phyloP scores from a whole-genome alignment of 2,888 invertebrate species.

The Caenorhabditis becei region DNA sequence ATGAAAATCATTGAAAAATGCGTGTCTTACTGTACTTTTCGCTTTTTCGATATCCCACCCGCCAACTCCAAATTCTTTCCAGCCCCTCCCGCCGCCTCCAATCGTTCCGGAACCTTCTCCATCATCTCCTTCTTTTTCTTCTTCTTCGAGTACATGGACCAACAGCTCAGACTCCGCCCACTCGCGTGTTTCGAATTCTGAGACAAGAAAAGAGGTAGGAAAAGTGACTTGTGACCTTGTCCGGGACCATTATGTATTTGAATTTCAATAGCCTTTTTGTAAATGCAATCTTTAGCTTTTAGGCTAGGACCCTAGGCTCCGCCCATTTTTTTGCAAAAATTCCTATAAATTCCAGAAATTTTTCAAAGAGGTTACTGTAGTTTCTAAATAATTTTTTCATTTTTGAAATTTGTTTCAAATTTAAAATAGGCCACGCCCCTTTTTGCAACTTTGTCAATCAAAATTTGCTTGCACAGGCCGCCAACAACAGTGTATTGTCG shows the following conservation, averaged over 20 bases:
- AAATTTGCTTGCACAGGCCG: background rate
- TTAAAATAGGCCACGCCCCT: background rate
- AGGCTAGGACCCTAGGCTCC: background rate
- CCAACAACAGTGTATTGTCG: conserved; percentile 6
- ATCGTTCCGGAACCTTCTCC: background rate
- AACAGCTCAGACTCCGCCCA: conserved; percentile 47
- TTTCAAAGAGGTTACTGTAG: too few relatives aligned
- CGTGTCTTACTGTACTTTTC: too few relatives aligned
- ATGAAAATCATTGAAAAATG: background rate
- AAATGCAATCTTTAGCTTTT: background rate
- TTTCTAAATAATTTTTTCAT: background rate
- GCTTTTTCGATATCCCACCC: too few relatives aligned
- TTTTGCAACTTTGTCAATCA: background rate
- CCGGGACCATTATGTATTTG: conserved; percentile 34
- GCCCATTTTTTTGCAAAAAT: background rate
- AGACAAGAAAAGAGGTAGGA: conserved; percentile 34
- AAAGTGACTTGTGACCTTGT: conserved; percentile 20
- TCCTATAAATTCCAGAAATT: too few relatives aligned
- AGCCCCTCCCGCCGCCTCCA: conserved; percentile 25
- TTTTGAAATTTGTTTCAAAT: too few relatives aligned
- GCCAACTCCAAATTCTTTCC: conserved; percentile 4
- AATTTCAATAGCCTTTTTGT: conserved; percentile 11
- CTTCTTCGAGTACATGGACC: conserved; percentile 33
- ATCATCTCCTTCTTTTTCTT: conserved; percentile 1
- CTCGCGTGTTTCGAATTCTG: conserved; percentile 31